Evolutionary conservation across 2,888 invertebrate species (phyloP), one percentile per base, ranked within the genome.

Genomic region (Sesia apiformis): DNA sequence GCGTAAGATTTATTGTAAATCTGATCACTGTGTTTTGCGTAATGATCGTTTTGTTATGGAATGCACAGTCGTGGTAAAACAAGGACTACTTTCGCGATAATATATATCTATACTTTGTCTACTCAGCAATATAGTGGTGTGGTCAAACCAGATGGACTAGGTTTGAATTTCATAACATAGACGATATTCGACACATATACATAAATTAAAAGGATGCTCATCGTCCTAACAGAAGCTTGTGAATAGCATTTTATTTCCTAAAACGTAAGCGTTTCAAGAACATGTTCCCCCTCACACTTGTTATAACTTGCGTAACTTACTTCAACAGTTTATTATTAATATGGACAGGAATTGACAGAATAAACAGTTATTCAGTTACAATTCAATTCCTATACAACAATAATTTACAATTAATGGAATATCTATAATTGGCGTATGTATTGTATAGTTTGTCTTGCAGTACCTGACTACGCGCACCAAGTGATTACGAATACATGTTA

Each of bases 51-150:
- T 78, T 72, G 67, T 65, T 74, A 65, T 67, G 78, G 81, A 78
- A 79, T 82, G 78, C 67, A 67, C 58, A 62, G 61, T 60, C 66
- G 61, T 23, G 63, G 64, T 64, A 60, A 61, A 65, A 67, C 76
- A 75, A 80, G 78, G 79, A 79, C 83, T 66, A 79, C 85, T 84
- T 84, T 86, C 81, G 76, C 75, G 77, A 70, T 71, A 70, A 67
- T 69, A 66, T 42, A 42, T 7, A 42, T 42, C 5, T 7, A 42
- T 42, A 42, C 7, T 42, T 7, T 23, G 23, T 23, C 23, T 23
- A 23, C 23, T 23, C 23, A 23, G 23, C 23, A 23, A 23, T 46
- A n/a, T 46, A 46, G 46, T 50, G 8, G 7, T 50, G 50, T 50
- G 8, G 50, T 38, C 39, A 50, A 38, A 50, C 50, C 5, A 38